phyloP scores from a whole-genome alignment of 2,888 invertebrate species.

The Noctuana brunneofusca region DNA sequence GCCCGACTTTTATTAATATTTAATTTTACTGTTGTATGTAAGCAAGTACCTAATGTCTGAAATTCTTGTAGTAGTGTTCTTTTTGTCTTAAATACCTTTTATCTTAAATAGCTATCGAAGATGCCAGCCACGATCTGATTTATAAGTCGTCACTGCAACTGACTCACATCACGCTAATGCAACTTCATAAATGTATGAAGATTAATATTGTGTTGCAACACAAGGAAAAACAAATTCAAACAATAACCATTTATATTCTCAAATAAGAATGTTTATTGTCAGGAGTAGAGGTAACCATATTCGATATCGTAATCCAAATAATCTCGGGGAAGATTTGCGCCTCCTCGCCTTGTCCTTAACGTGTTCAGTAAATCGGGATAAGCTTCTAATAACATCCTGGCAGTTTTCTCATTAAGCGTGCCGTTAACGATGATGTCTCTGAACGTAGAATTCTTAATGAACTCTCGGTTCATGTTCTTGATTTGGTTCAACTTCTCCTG shows the following conservation, averaged over 20 bases:
- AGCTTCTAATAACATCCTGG: slow-evolving; percentile 52
- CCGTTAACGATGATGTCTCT: slow-evolving; percentile 62
- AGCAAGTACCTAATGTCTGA: no score
- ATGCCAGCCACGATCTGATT: no score
- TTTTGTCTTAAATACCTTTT: no score
- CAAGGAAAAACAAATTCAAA: not conserved
- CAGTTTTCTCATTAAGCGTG: slow-evolving; percentile 49
- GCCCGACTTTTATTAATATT: no score
- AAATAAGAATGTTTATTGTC: slow-evolving; percentile 34
- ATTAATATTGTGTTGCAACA: not conserved
- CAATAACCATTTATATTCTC: not conserved
- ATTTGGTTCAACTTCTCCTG: slow-evolving; percentile 52
- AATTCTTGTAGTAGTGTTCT: no score
- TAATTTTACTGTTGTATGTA: no score
- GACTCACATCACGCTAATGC: no score
- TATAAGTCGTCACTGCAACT: no score
- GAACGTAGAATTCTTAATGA: slow-evolving; percentile 58
- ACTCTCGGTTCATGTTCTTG: slow-evolving; percentile 52
- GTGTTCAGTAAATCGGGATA: slow-evolving; percentile 58
- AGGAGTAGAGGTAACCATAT: slow-evolving; percentile 65
- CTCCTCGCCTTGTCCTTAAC: slow-evolving; percentile 44
- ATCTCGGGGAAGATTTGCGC: slow-evolving; percentile 38
- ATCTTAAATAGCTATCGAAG: no score
- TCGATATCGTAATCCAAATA: slow-evolving; percentile 64
- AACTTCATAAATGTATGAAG: no score